Evolutionary conservation across 2,113 vertebrate genomes (phyloP).

Genomic region (Garra rufa): DNA sequence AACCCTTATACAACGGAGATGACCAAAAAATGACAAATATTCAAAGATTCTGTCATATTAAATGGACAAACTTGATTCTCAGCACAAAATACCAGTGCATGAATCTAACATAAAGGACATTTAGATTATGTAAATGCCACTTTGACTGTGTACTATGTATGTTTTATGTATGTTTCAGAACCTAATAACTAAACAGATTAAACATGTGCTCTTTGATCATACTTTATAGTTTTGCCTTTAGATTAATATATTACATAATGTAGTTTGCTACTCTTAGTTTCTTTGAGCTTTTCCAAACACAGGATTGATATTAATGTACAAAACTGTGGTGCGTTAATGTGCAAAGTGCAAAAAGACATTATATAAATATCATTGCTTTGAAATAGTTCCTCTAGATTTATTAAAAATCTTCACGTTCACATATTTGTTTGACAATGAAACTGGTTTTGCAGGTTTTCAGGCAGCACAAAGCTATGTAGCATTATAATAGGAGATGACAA

Average conservation of each 20-base stretch:
- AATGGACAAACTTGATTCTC: neutral
- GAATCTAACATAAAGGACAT: neutral
- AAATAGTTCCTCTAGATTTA: neutral
- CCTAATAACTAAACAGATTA: neutral
- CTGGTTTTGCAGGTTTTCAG: neutral
- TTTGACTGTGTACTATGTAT: neutral
- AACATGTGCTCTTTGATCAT: neutral
- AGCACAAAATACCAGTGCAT: neutral
- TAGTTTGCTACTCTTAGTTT: neutral
- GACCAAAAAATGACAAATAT: neutral
- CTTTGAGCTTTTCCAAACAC: neutral
- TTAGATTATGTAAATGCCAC: too few relatives aligned
- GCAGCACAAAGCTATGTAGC: neutral
- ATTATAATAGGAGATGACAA: neutral
- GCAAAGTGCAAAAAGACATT: neutral
- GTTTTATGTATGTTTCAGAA: neutral
- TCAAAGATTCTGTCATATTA: neutral
- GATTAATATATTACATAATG: neutral
- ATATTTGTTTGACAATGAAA: neutral
- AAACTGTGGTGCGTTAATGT: neutral
- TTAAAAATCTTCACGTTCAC: neutral
- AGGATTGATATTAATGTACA: neutral
- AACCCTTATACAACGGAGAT: neutral
- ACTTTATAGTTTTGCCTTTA: neutral
- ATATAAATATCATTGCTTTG: neutral